These are phyloP conservation scores for Pollimyrus isidori DNA, from an alignment of 2,113 vertebrate species.

Conservation along the genomic window DNA sequence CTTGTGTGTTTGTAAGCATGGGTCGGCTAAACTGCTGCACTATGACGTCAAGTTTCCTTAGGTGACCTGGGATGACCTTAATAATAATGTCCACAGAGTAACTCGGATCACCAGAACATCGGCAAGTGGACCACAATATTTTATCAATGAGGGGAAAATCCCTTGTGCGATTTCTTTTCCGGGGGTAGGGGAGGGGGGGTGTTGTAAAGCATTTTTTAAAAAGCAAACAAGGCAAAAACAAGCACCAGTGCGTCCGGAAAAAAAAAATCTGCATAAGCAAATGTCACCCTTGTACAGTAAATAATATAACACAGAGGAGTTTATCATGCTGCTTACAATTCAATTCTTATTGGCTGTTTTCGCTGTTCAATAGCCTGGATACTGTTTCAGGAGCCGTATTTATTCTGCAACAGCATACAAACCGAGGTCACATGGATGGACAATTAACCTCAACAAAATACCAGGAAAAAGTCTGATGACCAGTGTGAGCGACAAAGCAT, in stretches of 20 bases:
- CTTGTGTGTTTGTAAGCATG: not conserved
- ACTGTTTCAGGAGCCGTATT: not conserved
- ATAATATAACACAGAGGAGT: not conserved
- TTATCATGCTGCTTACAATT: not conserved
- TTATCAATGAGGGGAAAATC: not conserved
- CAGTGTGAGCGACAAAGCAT: not conserved
- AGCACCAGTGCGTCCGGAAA: not conserved
- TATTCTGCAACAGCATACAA: not conserved
- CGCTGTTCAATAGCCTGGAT: not conserved
- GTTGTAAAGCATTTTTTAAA: not conserved
- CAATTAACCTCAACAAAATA: not conserved
- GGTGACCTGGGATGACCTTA: not conserved
- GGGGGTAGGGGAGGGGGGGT: not conserved
- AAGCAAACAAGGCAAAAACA: not conserved
- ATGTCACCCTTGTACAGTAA: not conserved
- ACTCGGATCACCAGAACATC: not conserved
- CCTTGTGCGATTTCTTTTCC: not conserved
- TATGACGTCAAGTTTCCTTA: not conserved
- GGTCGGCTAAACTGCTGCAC: not conserved
- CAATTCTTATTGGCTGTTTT: not conserved
- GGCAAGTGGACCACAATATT: not conserved
- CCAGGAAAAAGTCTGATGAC: not conserved
- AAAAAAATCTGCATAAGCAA: not conserved
- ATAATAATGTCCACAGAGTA: not conserved
- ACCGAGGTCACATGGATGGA: not conserved